Percentiles rank a stretch among this genome's conserved stretches.
Conservation (phyloP, 2,797 vertebrate species). For the Babyrousa celebensis region DNA sequence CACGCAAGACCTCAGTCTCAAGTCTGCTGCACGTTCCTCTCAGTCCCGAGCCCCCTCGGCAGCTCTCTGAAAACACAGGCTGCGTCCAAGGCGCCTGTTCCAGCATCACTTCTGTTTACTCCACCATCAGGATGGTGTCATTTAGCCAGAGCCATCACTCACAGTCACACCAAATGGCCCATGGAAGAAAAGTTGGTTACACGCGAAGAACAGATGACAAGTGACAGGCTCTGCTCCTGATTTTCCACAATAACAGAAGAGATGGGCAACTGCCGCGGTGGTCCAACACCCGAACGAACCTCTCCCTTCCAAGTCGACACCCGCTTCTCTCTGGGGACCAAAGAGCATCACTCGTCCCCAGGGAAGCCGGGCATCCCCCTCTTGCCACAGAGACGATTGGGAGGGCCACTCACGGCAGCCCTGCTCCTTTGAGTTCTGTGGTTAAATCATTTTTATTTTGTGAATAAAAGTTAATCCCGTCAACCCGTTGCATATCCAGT, state of each 20-base stretch:
- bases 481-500: neutral
- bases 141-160: slow-evolving; percentile 83
- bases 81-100: slow-evolving; percentile 65
- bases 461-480: neutral
- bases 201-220: slow-evolving; percentile 90
- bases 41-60: neutral
- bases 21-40: neutral
- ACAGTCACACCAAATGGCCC: slow-evolving; percentile 86
- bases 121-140: slow-evolving; percentile 83
- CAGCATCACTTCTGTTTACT: slow-evolving; percentile 77
- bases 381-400: rapidly evolving
- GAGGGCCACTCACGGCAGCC: neutral
- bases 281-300: slow-evolving; percentile 57
- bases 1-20: neutral
- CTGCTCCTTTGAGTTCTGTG: neutral
- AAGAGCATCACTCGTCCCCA: neutral
- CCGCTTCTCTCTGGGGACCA: neutral
- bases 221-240: slow-evolving; percentile 89
- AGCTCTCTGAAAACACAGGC: slow-evolving; percentile 66
- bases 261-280: slow-evolving; percentile 86
- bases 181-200: slow-evolving; percentile 86
- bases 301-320: neutral
- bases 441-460: neutral
- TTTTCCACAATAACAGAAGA: slow-evolving; percentile 89
- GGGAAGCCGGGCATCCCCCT: neutral